phyloP scores from a whole-genome alignment of 2,888 invertebrate species.

The Nomada flava region DNA sequence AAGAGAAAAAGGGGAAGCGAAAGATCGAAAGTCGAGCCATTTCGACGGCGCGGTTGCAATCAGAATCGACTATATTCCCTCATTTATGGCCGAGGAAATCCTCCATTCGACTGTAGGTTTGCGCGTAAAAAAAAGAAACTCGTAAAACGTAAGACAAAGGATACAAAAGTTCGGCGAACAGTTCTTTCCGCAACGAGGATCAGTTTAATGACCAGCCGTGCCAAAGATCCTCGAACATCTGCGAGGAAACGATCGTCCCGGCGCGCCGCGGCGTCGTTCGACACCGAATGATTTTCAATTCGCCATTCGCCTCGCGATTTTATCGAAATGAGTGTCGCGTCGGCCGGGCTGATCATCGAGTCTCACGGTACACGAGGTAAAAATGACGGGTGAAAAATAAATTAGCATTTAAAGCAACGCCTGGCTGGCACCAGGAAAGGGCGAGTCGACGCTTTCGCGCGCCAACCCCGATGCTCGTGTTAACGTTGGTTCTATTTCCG shows the following conservation, averaged over 20 bases:
- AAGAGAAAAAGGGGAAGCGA: neutral
- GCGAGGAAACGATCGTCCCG: neutral
- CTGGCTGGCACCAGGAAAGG: neutral
- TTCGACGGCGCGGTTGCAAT: conserved; percentile 39
- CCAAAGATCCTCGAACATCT: too few relatives aligned
- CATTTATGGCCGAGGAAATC: conserved; percentile 43
- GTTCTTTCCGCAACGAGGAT: neutral
- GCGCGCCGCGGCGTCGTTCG: neutral
- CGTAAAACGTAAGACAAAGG: conserved; percentile 36
- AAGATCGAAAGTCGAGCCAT: conserved; percentile 28
- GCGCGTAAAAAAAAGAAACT: conserved; percentile 30
- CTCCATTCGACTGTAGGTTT: conserved; percentile 5
- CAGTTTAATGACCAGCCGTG: too few relatives aligned
- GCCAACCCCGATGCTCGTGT: conserved; percentile 14
- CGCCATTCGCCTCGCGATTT: neutral
- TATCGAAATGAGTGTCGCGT: neutral
- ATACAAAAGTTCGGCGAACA: conserved; percentile 8
- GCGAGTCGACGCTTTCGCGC: conserved; percentile 1
- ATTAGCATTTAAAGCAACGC: conserved; percentile 32
- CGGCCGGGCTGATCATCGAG: conserved; percentile 23
- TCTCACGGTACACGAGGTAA: neutral
- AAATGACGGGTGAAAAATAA: conserved; percentile 39
- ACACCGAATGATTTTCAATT: conserved; percentile 4
- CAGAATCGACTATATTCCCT: conserved; percentile 37
- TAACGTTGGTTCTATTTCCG: conserved; percentile 38